A percentile compares a stretch with the other conserved stretches of the same genome.
Conservation (phyloP, 2,797 vertebrate genomes). For the Aplochiton taeniatus region DNA sequence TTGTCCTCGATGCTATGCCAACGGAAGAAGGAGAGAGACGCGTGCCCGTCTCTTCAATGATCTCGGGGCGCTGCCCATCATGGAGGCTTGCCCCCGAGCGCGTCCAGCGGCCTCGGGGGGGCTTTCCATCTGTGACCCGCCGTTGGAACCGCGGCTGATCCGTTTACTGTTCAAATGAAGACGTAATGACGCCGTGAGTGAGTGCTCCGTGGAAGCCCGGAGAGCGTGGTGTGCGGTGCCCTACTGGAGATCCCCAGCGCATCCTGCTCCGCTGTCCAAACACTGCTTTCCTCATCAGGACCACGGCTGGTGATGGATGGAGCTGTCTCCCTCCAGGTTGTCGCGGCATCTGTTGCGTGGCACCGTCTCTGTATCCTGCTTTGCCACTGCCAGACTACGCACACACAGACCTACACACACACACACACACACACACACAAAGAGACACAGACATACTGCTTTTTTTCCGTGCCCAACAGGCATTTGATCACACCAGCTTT, state of each 20-base stretch:
- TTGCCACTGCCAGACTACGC: conserved; percentile 24
- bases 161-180: no score
- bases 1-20: no score
- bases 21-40: no score
- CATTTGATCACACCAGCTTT: no score
- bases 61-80: no score
- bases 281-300: conserved; percentile 66
- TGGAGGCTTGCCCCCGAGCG: no score
- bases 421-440: conserved; percentile 28
- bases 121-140: no score
- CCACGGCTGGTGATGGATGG: conserved; percentile 70
- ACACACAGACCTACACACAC: conserved; percentile 31
- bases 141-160: no score
- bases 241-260: conserved; percentile 46
- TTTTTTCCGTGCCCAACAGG: no score
- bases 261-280: conserved; percentile 53
- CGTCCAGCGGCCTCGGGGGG: no score
- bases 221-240: conserved; percentile 53
- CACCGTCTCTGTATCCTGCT: conserved; percentile 45
- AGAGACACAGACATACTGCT: not conserved
- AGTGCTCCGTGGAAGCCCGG: conserved; percentile 24
- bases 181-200: no score
- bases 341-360: conserved; percentile 69
- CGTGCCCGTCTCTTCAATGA: no score
- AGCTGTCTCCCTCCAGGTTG: conserved; percentile 67